These are phyloP conservation scores for Heterodera schachtii DNA, from an alignment of 1,140 invertebrate genomes.

Conservation along the genomic window DNA sequence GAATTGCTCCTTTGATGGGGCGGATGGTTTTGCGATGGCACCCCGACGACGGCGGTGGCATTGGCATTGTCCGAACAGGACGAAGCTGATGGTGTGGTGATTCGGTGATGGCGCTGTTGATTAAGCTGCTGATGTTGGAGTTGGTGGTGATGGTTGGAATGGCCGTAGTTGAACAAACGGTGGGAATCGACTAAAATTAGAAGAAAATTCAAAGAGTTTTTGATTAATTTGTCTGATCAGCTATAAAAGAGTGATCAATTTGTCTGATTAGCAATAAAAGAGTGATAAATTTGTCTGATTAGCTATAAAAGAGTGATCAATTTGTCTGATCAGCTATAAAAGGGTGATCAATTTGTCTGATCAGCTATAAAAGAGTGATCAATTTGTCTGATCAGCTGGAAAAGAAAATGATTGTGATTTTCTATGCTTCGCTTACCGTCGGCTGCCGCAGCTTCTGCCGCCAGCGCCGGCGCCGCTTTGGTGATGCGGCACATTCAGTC, in stretches of 20 bases:
- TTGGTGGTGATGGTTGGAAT: background rate
- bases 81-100: conserved; percentile 8
- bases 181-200: background rate
- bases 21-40: conserved; percentile 5
- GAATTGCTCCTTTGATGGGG: conserved; percentile 22
- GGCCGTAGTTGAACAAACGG: background rate
- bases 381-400: too few relatives aligned
- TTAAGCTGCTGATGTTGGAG: background rate
- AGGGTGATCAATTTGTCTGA: too few relatives aligned
- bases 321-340: too few relatives aligned
- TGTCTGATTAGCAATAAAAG: too few relatives aligned
- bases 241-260: too few relatives aligned
- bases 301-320: too few relatives aligned
- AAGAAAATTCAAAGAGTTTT: too few relatives aligned
- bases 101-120: conserved; percentile 5
- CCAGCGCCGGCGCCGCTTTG: background rate
- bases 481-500: conserved; percentile 2
- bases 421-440: too few relatives aligned
- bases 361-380: too few relatives aligned
- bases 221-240: too few relatives aligned
- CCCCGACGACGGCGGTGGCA: background rate
- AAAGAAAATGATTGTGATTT: too few relatives aligned
- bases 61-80: background rate
- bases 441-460: background rate
- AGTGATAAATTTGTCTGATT: too few relatives aligned